A percentile compares a stretch with the other conserved stretches of the same genome.
These are phyloP conservation scores for Herpetotheres cachinnans DNA, from an alignment of 2,113 vertebrate genomes.

Conservation along the genomic window DNA sequence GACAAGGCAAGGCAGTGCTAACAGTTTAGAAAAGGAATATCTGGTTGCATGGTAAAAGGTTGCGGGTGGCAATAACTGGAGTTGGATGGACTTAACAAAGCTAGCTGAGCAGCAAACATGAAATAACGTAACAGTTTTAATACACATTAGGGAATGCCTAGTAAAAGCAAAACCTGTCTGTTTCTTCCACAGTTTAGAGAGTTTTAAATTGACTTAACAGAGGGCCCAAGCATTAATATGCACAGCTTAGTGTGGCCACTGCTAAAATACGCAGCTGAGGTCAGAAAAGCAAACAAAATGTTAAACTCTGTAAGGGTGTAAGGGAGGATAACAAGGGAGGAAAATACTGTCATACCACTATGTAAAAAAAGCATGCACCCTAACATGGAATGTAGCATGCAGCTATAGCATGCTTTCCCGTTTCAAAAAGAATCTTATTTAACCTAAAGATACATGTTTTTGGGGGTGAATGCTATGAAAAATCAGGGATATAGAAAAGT, in stretches of 20 bases:
- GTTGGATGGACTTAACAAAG: neutral
- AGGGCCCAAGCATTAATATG: neutral
- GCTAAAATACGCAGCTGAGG: neutral
- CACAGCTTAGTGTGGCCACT: neutral
- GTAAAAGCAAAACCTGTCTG: neutral
- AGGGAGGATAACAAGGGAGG: neutral
- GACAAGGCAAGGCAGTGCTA: neutral
- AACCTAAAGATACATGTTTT: neutral
- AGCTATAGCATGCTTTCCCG: neutral
- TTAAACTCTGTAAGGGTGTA: neutral
- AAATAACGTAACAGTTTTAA: neutral
- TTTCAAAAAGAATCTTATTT: neutral
- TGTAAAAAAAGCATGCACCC: neutral
- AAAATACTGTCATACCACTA: neutral
- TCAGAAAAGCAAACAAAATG: neutral
- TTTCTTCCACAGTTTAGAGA: neutral
- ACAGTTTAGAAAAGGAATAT: neutral
- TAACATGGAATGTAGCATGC: neutral
- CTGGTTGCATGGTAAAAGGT: neutral
- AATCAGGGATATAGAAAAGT: neutral
- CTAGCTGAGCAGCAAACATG: neutral
- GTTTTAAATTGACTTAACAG: neutral
- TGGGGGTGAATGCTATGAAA: neutral
- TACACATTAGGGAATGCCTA: neutral
- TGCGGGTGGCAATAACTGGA: neutral